A percentile compares a stretch with the other conserved stretches of the same genome.
These are phyloP conservation scores for Iguana delicatissima DNA, from an alignment of 2,797 vertebrate genomes.

Conservation along the genomic window DNA sequence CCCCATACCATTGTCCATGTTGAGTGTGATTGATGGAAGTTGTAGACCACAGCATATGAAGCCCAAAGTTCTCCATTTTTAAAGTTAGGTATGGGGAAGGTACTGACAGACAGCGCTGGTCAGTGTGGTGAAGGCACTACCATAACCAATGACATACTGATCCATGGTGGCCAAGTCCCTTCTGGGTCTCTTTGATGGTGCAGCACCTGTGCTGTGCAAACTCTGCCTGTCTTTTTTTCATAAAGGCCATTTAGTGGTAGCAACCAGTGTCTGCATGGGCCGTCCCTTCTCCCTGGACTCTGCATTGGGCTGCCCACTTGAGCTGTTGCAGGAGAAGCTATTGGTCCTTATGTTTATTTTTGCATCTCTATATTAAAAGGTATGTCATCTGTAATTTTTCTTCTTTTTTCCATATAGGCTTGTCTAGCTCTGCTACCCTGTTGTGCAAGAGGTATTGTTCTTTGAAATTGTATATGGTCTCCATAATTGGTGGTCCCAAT, in stretches of 20 bases:
- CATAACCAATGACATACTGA: neutral
- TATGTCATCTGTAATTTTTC: constrained; percentile 12
- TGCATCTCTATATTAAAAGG: neutral
- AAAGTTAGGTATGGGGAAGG: neutral
- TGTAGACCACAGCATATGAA: neutral
- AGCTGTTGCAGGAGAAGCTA: neutral
- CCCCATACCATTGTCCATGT: neutral
- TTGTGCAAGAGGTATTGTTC: constrained; percentile 87
- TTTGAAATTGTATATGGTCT: neutral
- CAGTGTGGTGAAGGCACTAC: neutral
- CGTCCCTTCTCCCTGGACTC: neutral
- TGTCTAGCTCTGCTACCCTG: constrained; percentile 93
- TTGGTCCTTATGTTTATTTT: neutral
- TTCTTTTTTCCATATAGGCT: constrained; percentile 79
- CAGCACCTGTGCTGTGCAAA: neutral
- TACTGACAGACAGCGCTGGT: neutral
- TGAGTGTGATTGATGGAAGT: neutral
- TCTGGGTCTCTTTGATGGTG: neutral
- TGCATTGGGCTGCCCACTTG: neutral
- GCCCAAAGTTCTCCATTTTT: neutral
- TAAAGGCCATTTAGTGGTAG: neutral
- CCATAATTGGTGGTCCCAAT: neutral
- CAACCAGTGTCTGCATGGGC: neutral
- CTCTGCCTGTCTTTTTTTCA: neutral
- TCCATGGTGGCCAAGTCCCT: neutral